phyloP scores from a whole-genome alignment of 2,113 vertebrate species.

The Pseudorhombus dupliciocellatus region DNA sequence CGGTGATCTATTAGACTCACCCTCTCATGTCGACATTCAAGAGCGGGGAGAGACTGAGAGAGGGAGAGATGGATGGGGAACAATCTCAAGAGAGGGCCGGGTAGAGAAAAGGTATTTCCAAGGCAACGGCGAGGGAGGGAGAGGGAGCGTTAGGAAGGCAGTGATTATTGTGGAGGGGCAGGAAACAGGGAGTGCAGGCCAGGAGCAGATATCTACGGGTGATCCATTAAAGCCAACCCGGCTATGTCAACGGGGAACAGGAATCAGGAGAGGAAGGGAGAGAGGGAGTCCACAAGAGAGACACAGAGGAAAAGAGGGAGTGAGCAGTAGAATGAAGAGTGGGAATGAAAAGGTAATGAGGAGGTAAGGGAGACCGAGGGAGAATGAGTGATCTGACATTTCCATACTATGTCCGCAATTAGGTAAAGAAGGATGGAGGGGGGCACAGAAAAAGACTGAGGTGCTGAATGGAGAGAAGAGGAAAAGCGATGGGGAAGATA shows the following conservation, averaged over 20 bases:
- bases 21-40: conserved; percentile 74
- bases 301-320: conserved; percentile 5
- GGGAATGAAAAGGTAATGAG: conserved; percentile 53
- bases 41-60: conserved; percentile 66
- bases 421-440: conserved; percentile 33
- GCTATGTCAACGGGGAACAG: conserved; percentile 61
- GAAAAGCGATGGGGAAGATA: conserved; percentile 33
- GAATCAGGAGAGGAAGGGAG: conserved; percentile 15
- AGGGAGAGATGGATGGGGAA: conserved; percentile 69
- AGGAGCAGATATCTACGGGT: conserved; percentile 57
- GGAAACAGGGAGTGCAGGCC: conserved; percentile 38
- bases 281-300: conserved; percentile 1
- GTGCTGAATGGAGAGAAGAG: conserved; percentile 40
- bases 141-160: conserved; percentile 34
- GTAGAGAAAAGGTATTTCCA: conserved; percentile 69
- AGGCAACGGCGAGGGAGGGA: conserved; percentile 40
- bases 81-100: conserved; percentile 58
- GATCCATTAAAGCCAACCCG: conserved; percentile 70
- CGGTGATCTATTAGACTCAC: conserved; percentile 76
- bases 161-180: conserved; percentile 53
- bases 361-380: conserved; percentile 17
- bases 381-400: conserved; percentile 38
- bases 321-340: conserved; percentile 18
- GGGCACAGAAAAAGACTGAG: conserved; percentile 5
- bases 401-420: conserved; percentile 57